Base-by-base conservation (phyloP, 2,797 vertebrate genomes). In the Malurus leucopterus region DNA sequence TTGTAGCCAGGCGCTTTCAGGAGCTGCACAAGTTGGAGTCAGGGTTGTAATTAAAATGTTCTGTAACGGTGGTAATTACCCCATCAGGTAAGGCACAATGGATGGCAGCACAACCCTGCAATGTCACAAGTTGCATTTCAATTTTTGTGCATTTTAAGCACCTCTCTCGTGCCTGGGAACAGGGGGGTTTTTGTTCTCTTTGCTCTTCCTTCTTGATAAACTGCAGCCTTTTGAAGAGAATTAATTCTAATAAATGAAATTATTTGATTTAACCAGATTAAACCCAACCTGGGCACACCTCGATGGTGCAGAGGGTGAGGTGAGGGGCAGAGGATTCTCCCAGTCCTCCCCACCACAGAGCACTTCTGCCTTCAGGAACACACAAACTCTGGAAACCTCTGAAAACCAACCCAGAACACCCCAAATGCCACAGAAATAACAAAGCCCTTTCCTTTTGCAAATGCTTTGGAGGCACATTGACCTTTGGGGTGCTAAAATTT, bases 41-140 rank as follows among this genome's bases (percentile, higher is more conserved):
- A 91, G 20, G 18, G 69, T 65, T 64, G 91, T 83, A 95, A 95
- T 95, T 94, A 95, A 95, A 89, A 83, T 55, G 79, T 90, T 85
- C 90, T 83, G 84, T 75, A 92, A 92, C 1, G 4, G 84, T 38
- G 80, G 91, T 77, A 95, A 95, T 95, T 95, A 93, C 65, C 75
- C 41, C 93, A 92, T 95, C 95, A 95, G 88, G 86, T 83, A 30
- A 68, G 80, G 75, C 81, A 94, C 84, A 89, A 90, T 53, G 88
- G 62, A 77, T 64, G 58, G 61, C 65, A 55, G 89, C 6, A 1
- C 65, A 26, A 38, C 50, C 47, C 51, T 30, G n/a, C 69, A 41
- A 40, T 8, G 13, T 2, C 38, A 32, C 80, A 54, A 69, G 58
- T 8, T 86, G 58, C 40, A 19, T 61, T 86, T 83, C 36, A 22